Percentiles rank a stretch among this genome's conserved stretches.
Evolutionary conservation across 1,140 invertebrate genomes (phyloP).

Genomic region (Pogonus chalceus): DNA sequence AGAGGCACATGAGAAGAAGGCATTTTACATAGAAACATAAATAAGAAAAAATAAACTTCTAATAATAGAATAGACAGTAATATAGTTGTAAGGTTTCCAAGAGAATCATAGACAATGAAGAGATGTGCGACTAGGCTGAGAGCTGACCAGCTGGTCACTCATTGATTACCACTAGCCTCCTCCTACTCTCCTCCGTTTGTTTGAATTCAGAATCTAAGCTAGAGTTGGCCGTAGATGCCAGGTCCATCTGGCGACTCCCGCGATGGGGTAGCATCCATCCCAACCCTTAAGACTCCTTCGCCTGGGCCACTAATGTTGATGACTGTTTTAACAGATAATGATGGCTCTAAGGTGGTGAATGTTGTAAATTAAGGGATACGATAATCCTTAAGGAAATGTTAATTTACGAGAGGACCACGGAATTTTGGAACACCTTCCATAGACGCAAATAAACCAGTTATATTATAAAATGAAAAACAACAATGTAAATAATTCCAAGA

Average conservation of each 20-base stretch:
- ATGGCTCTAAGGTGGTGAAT: not conserved
- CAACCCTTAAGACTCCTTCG: not conserved
- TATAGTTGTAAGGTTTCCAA: too few relatives aligned
- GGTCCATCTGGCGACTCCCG: not conserved
- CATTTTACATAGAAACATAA: too few relatives aligned
- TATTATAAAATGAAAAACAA: too few relatives aligned
- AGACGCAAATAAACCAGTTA: too few relatives aligned
- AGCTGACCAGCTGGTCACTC: not conserved
- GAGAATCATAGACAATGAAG: not conserved
- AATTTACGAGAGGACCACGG: too few relatives aligned
- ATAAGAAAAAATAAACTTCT: too few relatives aligned
- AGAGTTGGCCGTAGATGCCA: not conserved
- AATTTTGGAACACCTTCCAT: too few relatives aligned
- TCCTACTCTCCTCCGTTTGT: not conserved
- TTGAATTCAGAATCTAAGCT: too few relatives aligned
- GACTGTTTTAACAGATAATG: constrained; percentile 6
- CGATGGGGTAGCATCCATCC: not conserved
- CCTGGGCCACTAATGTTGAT: not conserved
- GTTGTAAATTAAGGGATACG: not conserved
- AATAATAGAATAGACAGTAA: too few relatives aligned
- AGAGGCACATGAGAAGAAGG: too few relatives aligned
- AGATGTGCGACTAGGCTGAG: not conserved
- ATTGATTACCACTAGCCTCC: not conserved
- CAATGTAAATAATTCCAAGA: too few relatives aligned
- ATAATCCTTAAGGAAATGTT: constrained; percentile 3